phyloP scores from a whole-genome alignment of 2,888 invertebrate species.

The Entomobrya multifasciata region DNA sequence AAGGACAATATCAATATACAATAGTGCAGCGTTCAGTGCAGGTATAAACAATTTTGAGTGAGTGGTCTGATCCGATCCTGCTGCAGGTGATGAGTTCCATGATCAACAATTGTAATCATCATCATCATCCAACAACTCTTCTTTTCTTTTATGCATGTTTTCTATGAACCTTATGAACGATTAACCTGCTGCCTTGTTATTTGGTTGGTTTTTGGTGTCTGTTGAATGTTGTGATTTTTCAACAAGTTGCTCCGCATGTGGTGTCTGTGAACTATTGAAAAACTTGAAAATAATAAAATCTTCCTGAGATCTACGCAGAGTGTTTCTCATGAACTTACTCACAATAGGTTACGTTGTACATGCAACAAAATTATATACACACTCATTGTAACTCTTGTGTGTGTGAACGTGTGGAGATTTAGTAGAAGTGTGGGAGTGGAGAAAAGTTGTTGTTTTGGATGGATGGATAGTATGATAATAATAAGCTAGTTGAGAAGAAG shows the following conservation, averaged over 20 bases:
- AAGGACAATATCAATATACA: conserved; percentile 15
- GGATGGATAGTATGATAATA: background rate
- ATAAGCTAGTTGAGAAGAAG: background rate
- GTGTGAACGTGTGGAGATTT: background rate
- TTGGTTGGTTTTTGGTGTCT: too few species aligned
- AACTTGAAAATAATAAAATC: background rate
- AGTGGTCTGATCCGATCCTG: background rate
- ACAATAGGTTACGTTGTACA: conserved; percentile 35
- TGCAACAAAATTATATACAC: conserved; percentile 1
- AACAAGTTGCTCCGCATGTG: conserved; percentile 49
- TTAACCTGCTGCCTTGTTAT: conserved; percentile 16
- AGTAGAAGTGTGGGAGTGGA: conserved; percentile 45
- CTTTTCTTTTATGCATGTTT: background rate
- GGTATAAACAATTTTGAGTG: conserved; percentile 13
- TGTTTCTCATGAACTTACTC: conserved; percentile 21
- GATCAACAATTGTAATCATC: background rate
- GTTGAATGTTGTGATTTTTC: conserved; percentile 22
- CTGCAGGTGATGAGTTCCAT: conserved; percentile 38
- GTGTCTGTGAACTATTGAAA: conserved; percentile 50
- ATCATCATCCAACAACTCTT: conserved; percentile 14
- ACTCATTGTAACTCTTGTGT: too few species aligned
- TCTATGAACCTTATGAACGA: conserved; percentile 4
- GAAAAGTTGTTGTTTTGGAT: conserved; percentile 4
- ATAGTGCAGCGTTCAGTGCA: background rate
- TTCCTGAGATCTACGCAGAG: background rate